phyloP scores from a whole-genome alignment of 1,140 invertebrate species.

The Pentalonia nigronervosa region DNA sequence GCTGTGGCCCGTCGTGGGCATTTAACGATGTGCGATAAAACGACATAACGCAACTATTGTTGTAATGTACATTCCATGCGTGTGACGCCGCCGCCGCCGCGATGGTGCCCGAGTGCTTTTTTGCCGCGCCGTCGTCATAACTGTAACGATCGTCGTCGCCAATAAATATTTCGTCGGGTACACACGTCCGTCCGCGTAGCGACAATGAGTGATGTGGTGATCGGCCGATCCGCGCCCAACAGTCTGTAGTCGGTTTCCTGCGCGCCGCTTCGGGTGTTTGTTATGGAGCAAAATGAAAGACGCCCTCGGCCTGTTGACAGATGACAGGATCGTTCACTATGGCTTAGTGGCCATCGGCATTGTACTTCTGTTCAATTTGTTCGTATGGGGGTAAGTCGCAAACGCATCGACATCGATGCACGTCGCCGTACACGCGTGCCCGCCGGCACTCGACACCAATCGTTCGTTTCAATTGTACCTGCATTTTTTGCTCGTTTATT shows the following conservation, averaged over 20 bases:
- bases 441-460: neutral
- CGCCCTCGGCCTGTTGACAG: neutral
- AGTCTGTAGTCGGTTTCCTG: neutral
- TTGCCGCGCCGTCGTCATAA: neutral
- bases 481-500: neutral
- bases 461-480: neutral
- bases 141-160: no score
- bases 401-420: neutral
- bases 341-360: neutral
- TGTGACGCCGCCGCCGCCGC: neutral
- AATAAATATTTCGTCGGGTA: neutral
- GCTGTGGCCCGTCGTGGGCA: no score
- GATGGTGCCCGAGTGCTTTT: neutral
- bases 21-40: no score
- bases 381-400: conserved; percentile 39
- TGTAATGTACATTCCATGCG: neutral
- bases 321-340: conserved; percentile 42
- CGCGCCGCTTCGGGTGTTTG: neutral
- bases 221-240: neutral
- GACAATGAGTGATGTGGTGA: neutral
- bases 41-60: neutral
- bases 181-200: no score
- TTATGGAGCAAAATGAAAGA: conserved; percentile 51
- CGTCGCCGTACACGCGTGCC: no score
- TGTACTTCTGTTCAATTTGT: conserved; percentile 35